Evolutionary conservation across 2,888 invertebrate genomes (phyloP), one percentile per base, ranked within the genome.

Genomic region (Polyploca ridens): DNA sequence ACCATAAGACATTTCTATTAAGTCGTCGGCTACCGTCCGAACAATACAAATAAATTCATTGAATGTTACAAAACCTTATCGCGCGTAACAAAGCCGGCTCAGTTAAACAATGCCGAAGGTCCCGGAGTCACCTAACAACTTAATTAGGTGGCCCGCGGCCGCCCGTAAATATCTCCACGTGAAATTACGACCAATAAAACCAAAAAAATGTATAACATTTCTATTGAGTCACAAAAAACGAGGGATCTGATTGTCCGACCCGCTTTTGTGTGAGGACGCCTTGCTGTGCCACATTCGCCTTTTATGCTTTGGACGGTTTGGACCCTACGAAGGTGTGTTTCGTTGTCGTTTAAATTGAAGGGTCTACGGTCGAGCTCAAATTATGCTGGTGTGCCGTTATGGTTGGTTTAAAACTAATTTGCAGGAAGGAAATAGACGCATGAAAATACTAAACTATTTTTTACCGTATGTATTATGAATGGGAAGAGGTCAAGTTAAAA

Each of bases 151-250:
- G 89, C 89, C 92, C 87, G 87, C 85, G 89, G 91, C 89, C 88
- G 91, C 87, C 90, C 91, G 91, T 94, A 94, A 93, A 93, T 93
- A 93, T 91, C 85, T 88, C 86, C 81, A 93, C 89, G 93, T 92
- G 86, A 93, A 94, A 93, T 94, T 91, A 93, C 90, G 93, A 90
- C 90, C 90, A 88, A 93, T 93, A 93, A 93, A 93, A 91, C 86
- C 78, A 91, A 93, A 93, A 91, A 93, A 94, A 91, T 88, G 86
- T 90, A 93, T 92, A 91, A 93, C 91, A 92, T 93, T 93, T 93
- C 92, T 93, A 93, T 93, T 91, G 90, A 88, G 83, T 84, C 84
- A 93, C 90, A 93, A 93, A 93, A 93, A 93, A 88, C 81, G 84
- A 84, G 86, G 87, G 84, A 84, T 89, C 87, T 83, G 92, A 93